phyloP scores from a whole-genome alignment of 2,888 invertebrate genomes.

The Ceratothoa steindachneri region DNA sequence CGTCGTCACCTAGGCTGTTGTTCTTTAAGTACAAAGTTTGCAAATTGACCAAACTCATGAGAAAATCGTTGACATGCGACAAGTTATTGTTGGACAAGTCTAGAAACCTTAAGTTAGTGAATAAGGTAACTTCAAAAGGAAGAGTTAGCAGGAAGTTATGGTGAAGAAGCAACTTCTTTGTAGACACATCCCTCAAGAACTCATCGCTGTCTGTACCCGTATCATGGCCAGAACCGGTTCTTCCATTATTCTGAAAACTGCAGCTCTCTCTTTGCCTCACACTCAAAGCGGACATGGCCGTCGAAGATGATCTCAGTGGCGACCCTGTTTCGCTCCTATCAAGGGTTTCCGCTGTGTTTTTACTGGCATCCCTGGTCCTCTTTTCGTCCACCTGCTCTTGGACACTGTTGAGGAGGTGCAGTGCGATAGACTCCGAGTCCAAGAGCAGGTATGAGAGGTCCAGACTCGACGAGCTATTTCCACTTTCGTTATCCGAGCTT shows the following conservation, averaged over 20 bases:
- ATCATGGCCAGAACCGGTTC: not conserved
- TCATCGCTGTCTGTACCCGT: not conserved
- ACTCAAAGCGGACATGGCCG: not conserved
- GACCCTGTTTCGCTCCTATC: not conserved
- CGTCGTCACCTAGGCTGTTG: conserved; percentile 74
- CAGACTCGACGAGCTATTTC: conserved; percentile 17
- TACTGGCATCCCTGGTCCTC: not conserved
- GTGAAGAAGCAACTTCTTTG: conserved; percentile 32
- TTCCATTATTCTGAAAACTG: not conserved
- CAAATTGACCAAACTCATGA: conserved; percentile 67
- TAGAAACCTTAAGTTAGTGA: conserved; percentile 66
- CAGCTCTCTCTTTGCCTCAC: not conserved
- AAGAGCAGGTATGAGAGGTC: conserved; percentile 43
- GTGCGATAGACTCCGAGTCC: conserved; percentile 31
- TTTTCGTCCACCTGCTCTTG: conserved; percentile 21
- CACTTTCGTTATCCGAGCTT: conserved; percentile 38
- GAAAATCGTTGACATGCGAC: conserved; percentile 69
- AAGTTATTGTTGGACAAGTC: conserved; percentile 85
- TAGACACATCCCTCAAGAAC: conserved; percentile 20
- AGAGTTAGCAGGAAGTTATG: conserved; percentile 38
- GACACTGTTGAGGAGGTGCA: conserved; percentile 38
- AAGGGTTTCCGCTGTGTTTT: not conserved
- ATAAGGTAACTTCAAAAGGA: conserved; percentile 41
- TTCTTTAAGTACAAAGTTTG: conserved; percentile 80
- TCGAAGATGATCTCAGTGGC: not conserved